A percentile compares a stretch with the other conserved stretches of the same genome.
phyloP scores from a whole-genome alignment of 2,113 vertebrate genomes.

The Carassius carassius region DNA sequence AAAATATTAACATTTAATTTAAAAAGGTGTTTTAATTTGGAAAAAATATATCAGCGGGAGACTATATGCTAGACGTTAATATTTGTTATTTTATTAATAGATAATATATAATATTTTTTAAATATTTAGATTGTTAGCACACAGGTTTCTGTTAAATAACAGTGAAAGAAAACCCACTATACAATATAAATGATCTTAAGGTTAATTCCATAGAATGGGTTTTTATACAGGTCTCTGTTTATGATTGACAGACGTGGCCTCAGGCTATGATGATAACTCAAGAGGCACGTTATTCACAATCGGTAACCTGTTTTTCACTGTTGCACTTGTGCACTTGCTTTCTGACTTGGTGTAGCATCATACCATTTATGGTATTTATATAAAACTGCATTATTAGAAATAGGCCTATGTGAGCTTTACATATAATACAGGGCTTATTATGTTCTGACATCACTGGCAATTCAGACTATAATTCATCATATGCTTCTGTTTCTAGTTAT shows the following conservation, averaged over 20 bases:
- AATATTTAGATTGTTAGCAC: background rate
- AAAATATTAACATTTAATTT: no score
- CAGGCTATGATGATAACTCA: background rate
- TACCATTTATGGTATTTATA: constrained; percentile 1
- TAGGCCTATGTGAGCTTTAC: background rate
- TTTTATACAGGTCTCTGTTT: constrained; percentile 3
- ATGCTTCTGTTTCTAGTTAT: background rate
- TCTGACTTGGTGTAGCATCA: constrained; percentile 3
- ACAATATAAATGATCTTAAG: background rate
- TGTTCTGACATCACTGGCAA: background rate
- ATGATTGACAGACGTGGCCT: background rate
- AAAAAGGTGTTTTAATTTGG: no score
- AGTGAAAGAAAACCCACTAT: background rate
- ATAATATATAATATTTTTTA: no score
- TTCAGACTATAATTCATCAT: background rate
- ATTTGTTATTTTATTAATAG: background rate
- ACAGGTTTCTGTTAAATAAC: background rate
- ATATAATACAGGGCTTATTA: background rate
- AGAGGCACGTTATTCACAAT: background rate
- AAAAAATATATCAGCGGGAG: no score
- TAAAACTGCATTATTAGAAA: constrained; percentile 4
- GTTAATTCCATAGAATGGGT: background rate
- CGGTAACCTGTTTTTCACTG: constrained; percentile 14
- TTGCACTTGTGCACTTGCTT: background rate
- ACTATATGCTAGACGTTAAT: background rate